Conservation (phyloP, 2,888 invertebrate species). For the Melieria crassipennis region DNA sequence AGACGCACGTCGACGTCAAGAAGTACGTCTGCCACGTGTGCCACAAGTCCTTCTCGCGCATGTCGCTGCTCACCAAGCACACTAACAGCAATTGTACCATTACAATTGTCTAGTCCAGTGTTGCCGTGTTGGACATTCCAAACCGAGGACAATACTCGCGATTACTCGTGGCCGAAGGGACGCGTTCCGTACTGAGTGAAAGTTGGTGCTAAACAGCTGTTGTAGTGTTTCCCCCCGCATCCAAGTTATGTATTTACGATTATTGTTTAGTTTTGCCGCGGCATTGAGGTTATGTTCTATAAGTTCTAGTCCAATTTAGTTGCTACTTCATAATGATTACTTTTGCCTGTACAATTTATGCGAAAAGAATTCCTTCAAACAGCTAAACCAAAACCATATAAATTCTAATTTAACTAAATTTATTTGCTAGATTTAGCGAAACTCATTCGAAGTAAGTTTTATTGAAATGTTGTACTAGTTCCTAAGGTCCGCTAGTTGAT, state of each 20-base stretch:
- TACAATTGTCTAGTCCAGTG: slow-evolving; percentile 54
- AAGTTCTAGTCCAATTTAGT: slow-evolving; percentile 38
- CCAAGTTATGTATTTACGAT: too few species aligned
- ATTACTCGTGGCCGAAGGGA: too few species aligned
- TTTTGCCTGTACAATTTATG: background rate
- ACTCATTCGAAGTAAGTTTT: slow-evolving; percentile 1
- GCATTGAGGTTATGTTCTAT: slow-evolving; percentile 43
- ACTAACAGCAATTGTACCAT: slow-evolving; percentile 61
- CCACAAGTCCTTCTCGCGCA: slow-evolving; percentile 64
- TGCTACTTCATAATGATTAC: background rate
- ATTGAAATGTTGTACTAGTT: slow-evolving; percentile 1
- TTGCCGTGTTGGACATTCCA: too few species aligned
- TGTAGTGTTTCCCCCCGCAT: too few species aligned
- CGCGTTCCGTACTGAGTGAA: too few species aligned
- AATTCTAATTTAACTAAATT: too few species aligned
- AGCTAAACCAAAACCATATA: too few species aligned
- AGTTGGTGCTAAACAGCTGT: too few species aligned
- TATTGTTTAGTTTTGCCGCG: slow-evolving; percentile 5
- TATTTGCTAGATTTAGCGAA: background rate
- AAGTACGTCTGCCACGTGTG: slow-evolving; percentile 63
- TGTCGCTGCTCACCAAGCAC: slow-evolving; percentile 64
- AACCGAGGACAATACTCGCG: too few species aligned
- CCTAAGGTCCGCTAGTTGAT: background rate
- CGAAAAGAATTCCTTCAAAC: background rate
- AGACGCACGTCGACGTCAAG: slow-evolving; percentile 64